Percentiles rank a stretch among this genome's conserved stretches.
These are phyloP conservation scores for Spatulosminthurus flaviceps DNA, from an alignment of 2,888 invertebrate genomes.

Conservation along the genomic window DNA sequence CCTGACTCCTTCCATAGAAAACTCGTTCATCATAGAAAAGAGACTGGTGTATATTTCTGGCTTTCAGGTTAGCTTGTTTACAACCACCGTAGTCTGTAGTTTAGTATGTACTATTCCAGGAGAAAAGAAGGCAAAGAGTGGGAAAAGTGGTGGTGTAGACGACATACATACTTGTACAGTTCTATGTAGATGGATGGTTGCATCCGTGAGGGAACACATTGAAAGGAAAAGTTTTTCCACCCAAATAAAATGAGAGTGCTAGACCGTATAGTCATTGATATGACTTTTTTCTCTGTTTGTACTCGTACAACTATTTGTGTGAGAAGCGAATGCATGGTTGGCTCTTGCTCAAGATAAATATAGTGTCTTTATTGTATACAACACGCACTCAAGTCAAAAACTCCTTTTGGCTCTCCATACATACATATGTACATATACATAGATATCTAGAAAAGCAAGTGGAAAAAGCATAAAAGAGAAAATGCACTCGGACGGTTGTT, in stretches of 20 bases:
- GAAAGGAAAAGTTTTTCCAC: slow-evolving; percentile 27
- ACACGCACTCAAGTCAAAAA: slow-evolving; percentile 6
- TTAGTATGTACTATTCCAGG: too few species aligned
- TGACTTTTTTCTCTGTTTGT: slow-evolving; percentile 2
- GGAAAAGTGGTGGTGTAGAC: too few species aligned
- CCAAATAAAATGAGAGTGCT: slow-evolving; percentile 36
- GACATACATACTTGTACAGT: too few species aligned
- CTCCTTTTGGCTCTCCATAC: too few species aligned
- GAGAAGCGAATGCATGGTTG: not conserved
- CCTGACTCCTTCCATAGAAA: too few species aligned
- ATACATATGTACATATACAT: not conserved
- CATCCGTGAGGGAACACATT: slow-evolving; percentile 25
- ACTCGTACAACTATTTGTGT: not conserved
- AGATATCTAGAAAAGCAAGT: too few species aligned
- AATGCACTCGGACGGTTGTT: not conserved
- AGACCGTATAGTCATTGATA: slow-evolving; percentile 23
- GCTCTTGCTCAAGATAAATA: not conserved
- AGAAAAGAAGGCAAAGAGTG: too few species aligned
- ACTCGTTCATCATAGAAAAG: too few species aligned
- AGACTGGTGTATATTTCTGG: too few species aligned
- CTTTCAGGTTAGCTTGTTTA: too few species aligned
- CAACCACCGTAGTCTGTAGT: too few species aligned
- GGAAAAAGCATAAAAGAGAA: not conserved
- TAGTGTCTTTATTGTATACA: slow-evolving; percentile 6
- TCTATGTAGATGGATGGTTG: slow-evolving; percentile 29